Base-by-base conservation (phyloP, 1,140 invertebrate species). In the Sycobia sp. region DNA sequence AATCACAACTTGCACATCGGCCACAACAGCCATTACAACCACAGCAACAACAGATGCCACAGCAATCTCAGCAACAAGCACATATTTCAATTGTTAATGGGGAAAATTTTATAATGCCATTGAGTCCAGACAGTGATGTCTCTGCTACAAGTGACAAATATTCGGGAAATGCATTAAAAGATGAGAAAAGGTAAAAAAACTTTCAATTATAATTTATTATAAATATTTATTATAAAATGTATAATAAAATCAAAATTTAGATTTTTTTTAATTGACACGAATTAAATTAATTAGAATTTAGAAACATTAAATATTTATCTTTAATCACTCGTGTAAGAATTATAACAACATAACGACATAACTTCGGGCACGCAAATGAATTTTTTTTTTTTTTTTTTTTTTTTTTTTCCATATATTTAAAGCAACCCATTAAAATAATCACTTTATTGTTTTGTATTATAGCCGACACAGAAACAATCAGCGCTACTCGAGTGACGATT, bases 401-500 rank as follows among this genome's bases (percentile, higher is more conserved):
- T 32, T 32, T 32, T 32, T 32, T 32, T 32, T 32, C 29, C 11
- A 11, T 32, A 32, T 32, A 11, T 4, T 32, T 32, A 7, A 32
- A 11, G 29, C 4, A 32, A 7, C 4, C 29, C 29, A 53, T 18
- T 8, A 34, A 56, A 46, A 53, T 51, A 53, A 25, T n/a, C 25
- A 27, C 49, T 62, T 56, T 23, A 38, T 59, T 51, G 43, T 43
- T 63, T 66, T 23, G 38, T 32, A 25, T 66, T 59, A 39, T 41
- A 80, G 77, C 64, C 73, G 74, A 14, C 72, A 73, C 56, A 79
- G 73, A 67, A 80, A 72, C 65, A 59, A 29, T 4, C 57, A 88
- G 73, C 83, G 86, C 58, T 89, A 89, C 68, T 84, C 84, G 38
- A 87, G 84, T 67, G 86, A 88, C 71, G 88, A 89, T 80, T 76